Evolutionary conservation across 2,113 vertebrate species (phyloP).

Genomic region (Corythornis cristatus): DNA sequence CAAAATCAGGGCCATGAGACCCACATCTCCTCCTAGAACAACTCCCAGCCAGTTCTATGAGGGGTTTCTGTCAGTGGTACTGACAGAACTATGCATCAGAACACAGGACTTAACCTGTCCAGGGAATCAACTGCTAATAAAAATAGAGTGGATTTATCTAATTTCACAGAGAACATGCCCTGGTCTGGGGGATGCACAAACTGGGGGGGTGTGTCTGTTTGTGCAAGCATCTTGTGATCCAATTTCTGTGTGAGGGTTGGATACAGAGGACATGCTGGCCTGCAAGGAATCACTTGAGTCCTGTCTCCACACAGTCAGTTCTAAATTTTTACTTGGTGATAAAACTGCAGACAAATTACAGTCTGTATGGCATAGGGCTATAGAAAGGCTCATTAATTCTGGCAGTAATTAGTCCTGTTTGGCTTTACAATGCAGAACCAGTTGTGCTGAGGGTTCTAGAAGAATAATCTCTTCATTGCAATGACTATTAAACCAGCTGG

Average conservation of each 20-base stretch:
- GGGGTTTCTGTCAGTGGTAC: neutral
- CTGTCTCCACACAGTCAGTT: neutral
- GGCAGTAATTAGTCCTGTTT: conserved; percentile 7
- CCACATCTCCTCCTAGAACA: neutral
- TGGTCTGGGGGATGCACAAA: neutral
- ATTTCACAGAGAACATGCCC: neutral
- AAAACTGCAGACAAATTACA: neutral
- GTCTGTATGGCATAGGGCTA: neutral
- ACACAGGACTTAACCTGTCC: neutral
- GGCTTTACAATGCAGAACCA: conserved; percentile 3
- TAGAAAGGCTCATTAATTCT: conserved; percentile 43
- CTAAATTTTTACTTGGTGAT: conserved; percentile 11
- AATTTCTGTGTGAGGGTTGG: neutral
- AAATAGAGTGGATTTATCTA: neutral
- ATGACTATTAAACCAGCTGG: conserved; percentile 40
- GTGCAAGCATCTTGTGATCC: neutral
- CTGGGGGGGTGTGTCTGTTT: neutral
- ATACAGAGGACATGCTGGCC: neutral
- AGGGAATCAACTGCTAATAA: neutral
- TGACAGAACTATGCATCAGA: neutral
- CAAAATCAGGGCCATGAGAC: neutral
- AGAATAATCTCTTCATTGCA: conserved; percentile 33
- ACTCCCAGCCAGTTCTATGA: neutral
- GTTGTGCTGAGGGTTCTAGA: conserved; percentile 19
- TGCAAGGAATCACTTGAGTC: neutral